Evolutionary conservation across 2,113 vertebrate species (phyloP), one percentile per base, ranked within the genome.

Genomic region (Mormoops blainvillei): DNA sequence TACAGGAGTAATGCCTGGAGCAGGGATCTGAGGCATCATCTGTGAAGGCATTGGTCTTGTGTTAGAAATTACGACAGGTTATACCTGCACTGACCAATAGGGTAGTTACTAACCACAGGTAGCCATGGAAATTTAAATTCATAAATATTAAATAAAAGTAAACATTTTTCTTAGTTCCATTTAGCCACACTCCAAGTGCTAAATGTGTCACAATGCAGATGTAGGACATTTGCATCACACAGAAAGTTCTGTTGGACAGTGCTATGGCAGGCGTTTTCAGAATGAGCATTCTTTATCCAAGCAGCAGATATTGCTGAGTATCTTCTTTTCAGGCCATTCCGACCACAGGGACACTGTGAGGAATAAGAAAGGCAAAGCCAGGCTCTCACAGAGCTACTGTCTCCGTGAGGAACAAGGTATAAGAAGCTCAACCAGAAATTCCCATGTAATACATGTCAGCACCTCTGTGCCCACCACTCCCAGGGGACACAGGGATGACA

Each of bases 41-140:
- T 5, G 33, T 4, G 1, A 58, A 18, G 50, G 50, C 26, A 19
- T 0, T 0, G 6, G 80, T 2, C 1, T 50, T 14, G 8, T 31
- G 4, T 73, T 33, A 70, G 26, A 70, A 71, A 78, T 54, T n/a
- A 45, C 71, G 24, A n/a, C 20, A 45, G 20, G 13, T 65, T 31
- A 56, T 26, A 33, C 6, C 36, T 38, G 15, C 0, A 8, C 71
- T 41, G 38, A 38, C 61, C 45, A 38, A 3, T 3, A 5, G 10
- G 36, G 12, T 68, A 28, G 36, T 58, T 36, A 33, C 24, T 38
- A 36, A 19, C 56, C 38, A 68, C 22, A 1, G 14, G 16, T 41
- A 74, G 26, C 56, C 24, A 26, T 54, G 85, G 28, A 77, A 76
- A 48, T 45, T 43, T 71, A 73, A 81, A 48, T 78, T 73, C 48